Conservation (phyloP, 2,888 invertebrate genomes). For the Eupeodes latifasciatus region DNA sequence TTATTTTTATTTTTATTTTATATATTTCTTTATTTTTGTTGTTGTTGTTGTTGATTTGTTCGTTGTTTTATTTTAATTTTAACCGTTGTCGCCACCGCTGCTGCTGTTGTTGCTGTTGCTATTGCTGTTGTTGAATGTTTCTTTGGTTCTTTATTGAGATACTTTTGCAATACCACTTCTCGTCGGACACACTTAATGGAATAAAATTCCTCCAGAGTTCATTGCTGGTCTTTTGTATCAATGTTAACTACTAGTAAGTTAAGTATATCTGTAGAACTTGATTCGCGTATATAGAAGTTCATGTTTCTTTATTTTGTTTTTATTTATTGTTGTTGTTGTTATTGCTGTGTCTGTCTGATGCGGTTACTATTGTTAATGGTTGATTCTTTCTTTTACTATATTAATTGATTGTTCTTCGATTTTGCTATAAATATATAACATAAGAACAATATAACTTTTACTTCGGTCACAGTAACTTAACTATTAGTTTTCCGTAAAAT, state of each 20-base stretch:
- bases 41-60: not conserved
- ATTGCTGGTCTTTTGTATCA: conserved; percentile 50
- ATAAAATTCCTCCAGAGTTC: conserved; percentile 42
- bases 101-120: conserved; percentile 2
- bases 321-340: not conserved
- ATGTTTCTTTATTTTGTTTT: conserved; percentile 7
- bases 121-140: conserved; percentile 30
- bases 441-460: not conserved
- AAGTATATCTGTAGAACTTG: conserved; percentile 12
- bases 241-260: conserved; percentile 41
- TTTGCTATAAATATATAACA: not conserved
- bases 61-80: conserved; percentile 54
- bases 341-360: not conserved
- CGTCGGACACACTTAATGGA: conserved; percentile 55
- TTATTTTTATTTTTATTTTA: conserved; percentile 18
- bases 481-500: too few relatives aligned
- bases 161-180: conserved; percentile 49
- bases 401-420: conserved; percentile 19
- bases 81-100: conserved; percentile 53
- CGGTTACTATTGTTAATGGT: conserved; percentile 36
- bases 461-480: not conserved
- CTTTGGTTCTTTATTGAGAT: conserved; percentile 37
- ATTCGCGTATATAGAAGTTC: conserved; percentile 5
- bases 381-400: conserved; percentile 4
- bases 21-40: conserved; percentile 11